Evolutionary conservation across 2,797 vertebrate genomes (phyloP).

Genomic region (Diplodus sargus): DNA sequence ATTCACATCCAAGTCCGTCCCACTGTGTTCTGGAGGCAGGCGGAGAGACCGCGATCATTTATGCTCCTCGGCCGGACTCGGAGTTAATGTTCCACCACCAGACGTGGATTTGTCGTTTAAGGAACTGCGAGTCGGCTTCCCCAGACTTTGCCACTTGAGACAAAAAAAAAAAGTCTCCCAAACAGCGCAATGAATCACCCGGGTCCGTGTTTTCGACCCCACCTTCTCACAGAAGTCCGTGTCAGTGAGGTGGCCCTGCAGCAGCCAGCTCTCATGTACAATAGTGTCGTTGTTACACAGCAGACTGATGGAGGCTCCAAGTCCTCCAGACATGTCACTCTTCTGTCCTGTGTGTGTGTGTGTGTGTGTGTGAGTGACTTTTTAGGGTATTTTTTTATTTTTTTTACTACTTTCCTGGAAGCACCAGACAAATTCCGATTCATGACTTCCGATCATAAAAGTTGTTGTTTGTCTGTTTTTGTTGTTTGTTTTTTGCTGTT

Average conservation of each 20-base stretch:
- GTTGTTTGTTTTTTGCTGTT: no score
- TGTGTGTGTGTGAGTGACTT: not conserved
- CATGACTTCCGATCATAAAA: no score
- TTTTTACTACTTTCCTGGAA: no score
- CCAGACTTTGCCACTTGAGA: not conserved
- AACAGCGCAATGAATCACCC: not conserved
- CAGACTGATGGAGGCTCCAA: not conserved
- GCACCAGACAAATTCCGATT: no score
- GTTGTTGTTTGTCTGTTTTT: no score
- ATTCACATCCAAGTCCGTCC: conserved; percentile 70
- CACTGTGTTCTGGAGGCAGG: conserved; percentile 26
- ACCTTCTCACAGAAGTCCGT: no score
- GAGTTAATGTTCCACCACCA: conserved; percentile 78
- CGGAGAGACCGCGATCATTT: conserved; percentile 24
- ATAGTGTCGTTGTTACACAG: conserved; percentile 31
- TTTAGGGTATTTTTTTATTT: no score
- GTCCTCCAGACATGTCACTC: no score
- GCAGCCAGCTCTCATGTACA: conserved; percentile 16
- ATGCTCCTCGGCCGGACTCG: not conserved
- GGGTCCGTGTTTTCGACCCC: not conserved
- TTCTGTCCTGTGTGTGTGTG: not conserved
- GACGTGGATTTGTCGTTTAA: conserved; percentile 6
- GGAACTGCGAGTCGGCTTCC: not conserved
- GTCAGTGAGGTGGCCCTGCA: not conserved
- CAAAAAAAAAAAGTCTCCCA: not conserved